Percentiles rank a stretch among this genome's conserved stretches.
Evolutionary conservation across 2,888 invertebrate species (phyloP).

Genomic region (Drosophila subsilvestris): DNA sequence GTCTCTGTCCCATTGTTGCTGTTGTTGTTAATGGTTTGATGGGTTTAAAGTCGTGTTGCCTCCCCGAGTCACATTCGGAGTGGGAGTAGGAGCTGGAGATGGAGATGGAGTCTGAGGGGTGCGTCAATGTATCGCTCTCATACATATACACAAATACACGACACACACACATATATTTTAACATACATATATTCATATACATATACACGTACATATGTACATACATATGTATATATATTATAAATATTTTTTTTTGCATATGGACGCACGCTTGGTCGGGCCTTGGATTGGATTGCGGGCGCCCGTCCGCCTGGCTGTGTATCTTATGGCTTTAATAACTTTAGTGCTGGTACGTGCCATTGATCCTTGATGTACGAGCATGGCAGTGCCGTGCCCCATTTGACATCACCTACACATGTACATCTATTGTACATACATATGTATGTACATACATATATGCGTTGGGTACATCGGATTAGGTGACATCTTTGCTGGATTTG

Average conservation of each 20-base stretch:
- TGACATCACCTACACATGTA: no score
- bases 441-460: background rate
- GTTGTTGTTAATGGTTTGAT: slow-evolving; percentile 71
- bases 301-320: slow-evolving; percentile 53
- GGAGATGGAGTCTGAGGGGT: slow-evolving; percentile 40
- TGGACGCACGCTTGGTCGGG: slow-evolving; percentile 62
- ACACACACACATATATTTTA: background rate
- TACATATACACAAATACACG: background rate
- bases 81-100: slow-evolving; percentile 5
- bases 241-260: slow-evolving; percentile 58
- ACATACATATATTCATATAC: background rate
- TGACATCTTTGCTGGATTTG: background rate
- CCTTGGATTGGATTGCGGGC: slow-evolving; percentile 54
- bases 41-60: slow-evolving; percentile 68
- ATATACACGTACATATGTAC: background rate
- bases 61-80: background rate
- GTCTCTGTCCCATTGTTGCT: slow-evolving; percentile 32
- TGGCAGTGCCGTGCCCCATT: slow-evolving; percentile 18
- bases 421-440: background rate
- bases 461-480: background rate
- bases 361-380: slow-evolving; percentile 66
- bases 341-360: slow-evolving; percentile 77
- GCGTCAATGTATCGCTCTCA: slow-evolving; percentile 63
- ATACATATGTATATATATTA: slow-evolving; percentile 3
- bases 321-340: slow-evolving; percentile 76